phyloP scores from a whole-genome alignment of 1,140 invertebrate species.

The Meteorus sp. region DNA sequence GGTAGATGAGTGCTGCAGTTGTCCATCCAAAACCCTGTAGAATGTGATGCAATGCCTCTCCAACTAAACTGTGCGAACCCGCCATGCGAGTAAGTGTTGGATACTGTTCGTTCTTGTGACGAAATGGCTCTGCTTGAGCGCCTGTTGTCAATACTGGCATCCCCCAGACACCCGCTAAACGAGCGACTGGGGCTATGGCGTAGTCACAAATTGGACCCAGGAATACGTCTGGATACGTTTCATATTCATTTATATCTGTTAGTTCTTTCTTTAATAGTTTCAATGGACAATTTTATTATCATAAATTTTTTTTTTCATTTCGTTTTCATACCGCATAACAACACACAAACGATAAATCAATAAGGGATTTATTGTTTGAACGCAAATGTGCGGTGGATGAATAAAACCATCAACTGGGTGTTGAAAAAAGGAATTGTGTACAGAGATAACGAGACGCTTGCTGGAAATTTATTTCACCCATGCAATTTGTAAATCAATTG shows the following conservation, averaged over 20 bases:
- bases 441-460: too few relatives aligned
- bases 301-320: too few relatives aligned
- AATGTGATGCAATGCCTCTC: slow-evolving; percentile 70
- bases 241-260: not conserved
- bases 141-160: slow-evolving; percentile 86
- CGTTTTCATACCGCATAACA: too few relatives aligned
- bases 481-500: too few relatives aligned
- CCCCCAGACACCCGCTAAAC: slow-evolving; percentile 85
- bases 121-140: slow-evolving; percentile 80
- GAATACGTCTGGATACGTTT: slow-evolving; percentile 72
- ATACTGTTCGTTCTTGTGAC: slow-evolving; percentile 69
- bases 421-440: too few relatives aligned
- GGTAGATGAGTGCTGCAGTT: slow-evolving; percentile 69
- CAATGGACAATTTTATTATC: too few relatives aligned
- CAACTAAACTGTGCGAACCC: slow-evolving; percentile 77
- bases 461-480: too few relatives aligned
- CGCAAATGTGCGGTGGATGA: too few relatives aligned
- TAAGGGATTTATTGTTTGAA: too few relatives aligned
- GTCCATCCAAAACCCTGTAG: slow-evolving; percentile 74
- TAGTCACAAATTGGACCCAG: slow-evolving; percentile 91
- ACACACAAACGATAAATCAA: too few relatives aligned
- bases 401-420: too few relatives aligned
- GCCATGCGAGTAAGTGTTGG: slow-evolving; percentile 83
- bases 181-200: slow-evolving; percentile 84
- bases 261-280: too few relatives aligned